These are phyloP conservation scores for Rhynchomys soricoides DNA, from an alignment of 2,113 vertebrate species.

Conservation along the genomic window DNA sequence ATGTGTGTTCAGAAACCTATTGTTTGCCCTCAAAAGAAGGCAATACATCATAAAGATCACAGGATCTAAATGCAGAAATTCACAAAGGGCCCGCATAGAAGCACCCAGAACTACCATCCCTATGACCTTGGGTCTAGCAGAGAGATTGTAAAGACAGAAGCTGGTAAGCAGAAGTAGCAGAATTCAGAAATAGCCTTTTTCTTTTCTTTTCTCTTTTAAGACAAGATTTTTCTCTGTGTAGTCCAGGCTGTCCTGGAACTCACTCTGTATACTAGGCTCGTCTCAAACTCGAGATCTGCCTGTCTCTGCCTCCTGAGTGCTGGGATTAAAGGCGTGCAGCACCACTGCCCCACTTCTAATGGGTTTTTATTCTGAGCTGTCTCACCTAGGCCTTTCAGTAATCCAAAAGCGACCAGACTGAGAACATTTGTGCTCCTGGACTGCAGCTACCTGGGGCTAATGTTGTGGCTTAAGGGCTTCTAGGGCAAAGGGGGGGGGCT, in stretches of 20 bases:
- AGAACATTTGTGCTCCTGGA: neutral
- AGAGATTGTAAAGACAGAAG: neutral
- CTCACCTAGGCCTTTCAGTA: neutral
- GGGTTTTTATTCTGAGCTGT: neutral
- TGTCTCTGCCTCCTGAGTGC: neutral
- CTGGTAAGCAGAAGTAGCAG: neutral
- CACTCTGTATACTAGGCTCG: neutral
- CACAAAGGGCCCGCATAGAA: neutral
- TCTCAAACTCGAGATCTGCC: neutral
- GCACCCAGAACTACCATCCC: neutral
- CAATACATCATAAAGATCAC: neutral
- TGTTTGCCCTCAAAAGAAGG: neutral
- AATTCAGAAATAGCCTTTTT: neutral
- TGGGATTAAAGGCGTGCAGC: accelerated
- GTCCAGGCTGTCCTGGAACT: neutral
- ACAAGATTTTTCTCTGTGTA: neutral
- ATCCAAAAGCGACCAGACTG: too few species aligned
- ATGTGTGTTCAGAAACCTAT: neutral
- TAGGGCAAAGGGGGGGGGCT: neutral
- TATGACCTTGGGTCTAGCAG: neutral
- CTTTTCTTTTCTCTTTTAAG: neutral
- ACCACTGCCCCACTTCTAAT: neutral
- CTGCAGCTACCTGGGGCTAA: neutral
- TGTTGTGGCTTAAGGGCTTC: too few species aligned
- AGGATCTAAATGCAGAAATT: neutral